Base-by-base conservation (phyloP, 2,797 vertebrate genomes). In the Allenopithecus nigroviridis region DNA sequence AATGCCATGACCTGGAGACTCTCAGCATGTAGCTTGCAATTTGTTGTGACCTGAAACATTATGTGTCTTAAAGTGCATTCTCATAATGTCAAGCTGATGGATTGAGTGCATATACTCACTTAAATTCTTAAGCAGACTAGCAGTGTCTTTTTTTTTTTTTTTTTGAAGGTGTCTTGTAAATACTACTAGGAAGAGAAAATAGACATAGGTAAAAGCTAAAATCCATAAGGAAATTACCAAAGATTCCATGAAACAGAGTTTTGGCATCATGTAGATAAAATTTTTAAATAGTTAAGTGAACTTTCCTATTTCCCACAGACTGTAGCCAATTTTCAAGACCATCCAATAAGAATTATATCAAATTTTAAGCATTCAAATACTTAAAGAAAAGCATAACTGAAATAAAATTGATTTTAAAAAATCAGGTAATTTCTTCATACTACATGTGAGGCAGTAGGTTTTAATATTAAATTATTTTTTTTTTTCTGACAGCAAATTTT, bases 321-420 rank as follows among this genome's bases (percentile, higher is more conserved):
- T 43, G 16, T 13, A 55, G 5, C 8, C 61, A 61, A 50, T 86
- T 91, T 76, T 95, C 24, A 95, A 76, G 41, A 84, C 78, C 24
- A 91, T 12, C 28, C 79, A 94, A 79, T 84, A 46, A 91, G 48
- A 89, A 85, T 57, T 41, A 61, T 46, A 33, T 5, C 17, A 87
- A 68, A 46, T 74, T 8, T 24, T 79, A 57, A 75, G 19, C 79
- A 14, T 92, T 95, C 36, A 55, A 81, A 57, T 59, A 93, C 16
- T 22, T 86, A 95, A 79, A 95, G 10, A n/a, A 94, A 94, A 70
- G 11, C 13, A 43, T 46, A 59, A 39, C 16, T 94, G 30, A 96
- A 92, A 91, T 76, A n/a, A 96, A 94, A 84, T 21, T 13, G 17
- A 80, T 79, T 74, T 75, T 76, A 33, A 36, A 97, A 93, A 78